Base-by-base conservation (phyloP, 2,888 invertebrate genomes). In the Perithous albicinctus region DNA sequence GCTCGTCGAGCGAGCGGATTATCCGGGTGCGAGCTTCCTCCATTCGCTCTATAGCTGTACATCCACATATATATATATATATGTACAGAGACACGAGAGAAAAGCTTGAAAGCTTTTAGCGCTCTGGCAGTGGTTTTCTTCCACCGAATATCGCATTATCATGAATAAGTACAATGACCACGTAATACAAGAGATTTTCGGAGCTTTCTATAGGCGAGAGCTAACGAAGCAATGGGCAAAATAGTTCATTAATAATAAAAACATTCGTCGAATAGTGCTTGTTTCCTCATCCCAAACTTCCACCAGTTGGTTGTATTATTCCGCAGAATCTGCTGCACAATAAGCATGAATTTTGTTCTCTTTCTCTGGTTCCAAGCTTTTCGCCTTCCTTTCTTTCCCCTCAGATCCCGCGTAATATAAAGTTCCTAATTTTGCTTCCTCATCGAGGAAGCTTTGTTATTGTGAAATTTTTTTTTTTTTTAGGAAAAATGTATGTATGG, bases 51-150 rank as follows among this genome's bases (percentile, higher is more conserved):
- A 12, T 29, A 54, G 26, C 23, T 26, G 63, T 23, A 63, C 26
- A 35, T 48, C 1, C 23, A 61, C 1, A 20, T 46, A 26, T 46
- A 64, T 26, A 29, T 38, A 69, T 23, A 54, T 20, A 54, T 38
- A 54, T 10, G 20, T 20, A 41, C 38, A 46, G 29, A 66, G 20
- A 6, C 29, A 64, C 20, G 8, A 38, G 23, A 46, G 29, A 73
- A 73, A 61, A 67, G 66, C 78, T 73, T 29, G 66, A 59, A 73
- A 67, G 78, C 78, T 78, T 73, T 73, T 78, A 73, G 72, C 38
- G 48, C 48, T 61, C 48, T 7, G 4, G n/a, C 56, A 72, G 64
- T 61, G 76, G 69, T 64, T 72, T 72, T 35, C 8, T 15, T 46
- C 48, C 32, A 35, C 32, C 12, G 63, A 73, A 63, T 46, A 67